Evolutionary conservation across 2,113 vertebrate species (phyloP).

Genomic region (Elephas maximus): DNA sequence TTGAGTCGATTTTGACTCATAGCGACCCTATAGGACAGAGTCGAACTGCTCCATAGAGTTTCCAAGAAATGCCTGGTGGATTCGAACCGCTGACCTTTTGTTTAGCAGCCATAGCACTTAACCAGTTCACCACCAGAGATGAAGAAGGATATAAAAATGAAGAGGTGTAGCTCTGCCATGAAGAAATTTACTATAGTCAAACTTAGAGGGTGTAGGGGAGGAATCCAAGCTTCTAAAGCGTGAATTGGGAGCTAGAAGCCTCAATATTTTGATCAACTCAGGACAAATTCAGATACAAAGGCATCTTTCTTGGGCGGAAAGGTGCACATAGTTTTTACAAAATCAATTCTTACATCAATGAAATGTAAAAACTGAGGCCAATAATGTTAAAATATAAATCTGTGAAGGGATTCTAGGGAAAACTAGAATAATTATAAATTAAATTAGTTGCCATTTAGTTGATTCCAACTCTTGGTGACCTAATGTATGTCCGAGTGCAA

Average conservation of each 20-base stretch:
- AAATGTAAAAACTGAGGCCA: neutral
- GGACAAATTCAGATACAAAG: neutral
- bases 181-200: neutral
- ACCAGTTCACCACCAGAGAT: too few relatives aligned
- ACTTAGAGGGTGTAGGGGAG: neutral
- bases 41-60: too few relatives aligned
- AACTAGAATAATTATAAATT: neutral
- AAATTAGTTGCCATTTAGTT: neutral
- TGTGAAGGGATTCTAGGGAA: neutral
- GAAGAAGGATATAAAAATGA: too few relatives aligned
- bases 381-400: neutral
- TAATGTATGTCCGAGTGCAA: neutral
- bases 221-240: neutral
- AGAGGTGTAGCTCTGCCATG: neutral
- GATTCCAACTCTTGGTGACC: neutral
- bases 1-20: too few relatives aligned
- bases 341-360: neutral
- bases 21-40: too few relatives aligned
- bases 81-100: too few relatives aligned
- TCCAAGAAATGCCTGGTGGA: too few relatives aligned
- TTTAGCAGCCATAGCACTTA: too few relatives aligned
- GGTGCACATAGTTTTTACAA: neutral
- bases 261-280: neutral
- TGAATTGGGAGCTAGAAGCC: neutral
- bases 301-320: neutral